phyloP scores from a whole-genome alignment of 2,888 invertebrate species.

The Trichacis sp. region DNA sequence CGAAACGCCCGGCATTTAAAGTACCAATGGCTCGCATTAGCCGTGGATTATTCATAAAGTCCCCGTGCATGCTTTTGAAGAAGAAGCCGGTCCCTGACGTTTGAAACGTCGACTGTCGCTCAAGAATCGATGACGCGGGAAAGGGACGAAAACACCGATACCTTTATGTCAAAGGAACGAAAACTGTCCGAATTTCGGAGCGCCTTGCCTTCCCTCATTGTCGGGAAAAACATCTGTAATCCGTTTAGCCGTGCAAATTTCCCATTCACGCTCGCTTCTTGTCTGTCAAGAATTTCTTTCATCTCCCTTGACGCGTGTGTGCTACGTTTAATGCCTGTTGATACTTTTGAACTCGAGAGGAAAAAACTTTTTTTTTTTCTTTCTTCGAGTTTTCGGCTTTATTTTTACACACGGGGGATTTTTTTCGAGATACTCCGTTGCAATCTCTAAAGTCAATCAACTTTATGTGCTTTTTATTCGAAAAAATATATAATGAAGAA shows the following conservation, averaged over 20 bases:
- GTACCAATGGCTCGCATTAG: conserved; percentile 42
- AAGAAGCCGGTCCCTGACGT: conserved; percentile 34
- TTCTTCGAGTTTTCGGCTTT: no score
- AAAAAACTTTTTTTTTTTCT: no score
- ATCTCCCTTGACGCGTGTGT: conserved; percentile 17
- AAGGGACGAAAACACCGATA: conserved; percentile 7
- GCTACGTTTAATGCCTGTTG: neutral
- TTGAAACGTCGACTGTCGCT: conserved; percentile 44
- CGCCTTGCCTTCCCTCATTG: conserved; percentile 38
- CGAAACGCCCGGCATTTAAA: conserved; percentile 41
- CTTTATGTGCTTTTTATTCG: no score
- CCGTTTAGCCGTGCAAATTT: conserved; percentile 69
- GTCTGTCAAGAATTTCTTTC: conserved; percentile 42
- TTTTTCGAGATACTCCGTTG: no score
- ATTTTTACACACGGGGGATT: no score
- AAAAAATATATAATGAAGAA: no score
- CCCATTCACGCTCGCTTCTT: conserved; percentile 52
- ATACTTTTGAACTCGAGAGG: conserved; percentile 1
- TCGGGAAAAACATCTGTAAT: conserved; percentile 67
- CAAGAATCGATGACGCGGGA: conserved; percentile 36
- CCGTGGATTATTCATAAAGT: conserved; percentile 46
- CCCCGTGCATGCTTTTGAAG: conserved; percentile 24
- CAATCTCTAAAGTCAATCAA: no score
- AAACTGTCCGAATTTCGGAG: conserved; percentile 44
- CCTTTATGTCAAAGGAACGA: conserved; percentile 43